These are phyloP conservation scores for Chlorospingus flavigularis DNA, from an alignment of 2,797 vertebrate species.

Conservation along the genomic window DNA sequence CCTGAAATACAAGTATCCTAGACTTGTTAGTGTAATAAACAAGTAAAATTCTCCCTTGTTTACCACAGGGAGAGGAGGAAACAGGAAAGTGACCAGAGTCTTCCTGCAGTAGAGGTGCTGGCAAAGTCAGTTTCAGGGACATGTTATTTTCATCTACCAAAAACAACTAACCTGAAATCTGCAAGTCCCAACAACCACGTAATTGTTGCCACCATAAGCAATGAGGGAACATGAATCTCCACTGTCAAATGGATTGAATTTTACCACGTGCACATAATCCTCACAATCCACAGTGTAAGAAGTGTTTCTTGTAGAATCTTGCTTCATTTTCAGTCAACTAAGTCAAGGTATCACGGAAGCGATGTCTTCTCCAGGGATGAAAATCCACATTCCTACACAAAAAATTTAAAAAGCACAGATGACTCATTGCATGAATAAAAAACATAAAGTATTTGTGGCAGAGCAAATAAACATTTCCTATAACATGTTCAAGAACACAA, in stretches of 20 bases:
- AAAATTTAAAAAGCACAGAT: neutral
- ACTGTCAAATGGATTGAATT: conserved; percentile 91
- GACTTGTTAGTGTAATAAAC: neutral
- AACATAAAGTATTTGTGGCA: neutral
- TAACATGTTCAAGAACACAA: neutral
- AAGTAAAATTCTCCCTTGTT: neutral
- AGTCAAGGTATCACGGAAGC: neutral
- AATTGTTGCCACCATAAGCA: conserved; percentile 91
- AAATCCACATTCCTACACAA: neutral
- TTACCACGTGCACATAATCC: conserved; percentile 91
- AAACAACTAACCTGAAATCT: conserved; percentile 86
- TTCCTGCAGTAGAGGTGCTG: neutral
- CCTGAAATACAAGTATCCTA: neutral
- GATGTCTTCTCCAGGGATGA: neutral
- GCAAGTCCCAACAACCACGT: conserved; percentile 87
- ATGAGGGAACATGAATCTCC: conserved; percentile 85
- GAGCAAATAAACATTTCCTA: neutral
- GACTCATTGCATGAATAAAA: neutral
- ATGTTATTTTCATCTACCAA: neutral
- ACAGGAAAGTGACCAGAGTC: neutral
- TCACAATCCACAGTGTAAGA: conserved; percentile 91
- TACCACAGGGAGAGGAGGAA: neutral
- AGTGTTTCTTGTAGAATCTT: conserved; percentile 80
- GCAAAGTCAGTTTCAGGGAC: neutral
- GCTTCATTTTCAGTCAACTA: conserved; percentile 79